phyloP scores from a whole-genome alignment of 2,797 vertebrate genomes.

The Coreius guichenoti region DNA sequence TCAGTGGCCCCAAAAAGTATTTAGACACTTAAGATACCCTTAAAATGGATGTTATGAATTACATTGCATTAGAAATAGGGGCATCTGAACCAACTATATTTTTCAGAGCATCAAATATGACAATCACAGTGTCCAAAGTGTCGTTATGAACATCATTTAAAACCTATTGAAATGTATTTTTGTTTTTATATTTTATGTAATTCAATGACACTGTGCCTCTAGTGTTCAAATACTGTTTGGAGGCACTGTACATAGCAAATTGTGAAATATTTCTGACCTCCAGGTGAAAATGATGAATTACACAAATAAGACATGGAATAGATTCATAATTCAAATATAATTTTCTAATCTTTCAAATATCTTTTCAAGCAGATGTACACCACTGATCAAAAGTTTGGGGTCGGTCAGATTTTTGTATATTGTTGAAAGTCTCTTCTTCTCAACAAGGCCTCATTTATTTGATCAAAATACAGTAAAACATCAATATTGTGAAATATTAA shows the following conservation, averaged over 20 bases:
- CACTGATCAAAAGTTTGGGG: neutral
- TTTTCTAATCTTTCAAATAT: neutral
- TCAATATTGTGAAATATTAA: neutral
- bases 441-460: neutral
- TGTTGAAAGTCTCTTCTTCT: neutral
- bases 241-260: neutral
- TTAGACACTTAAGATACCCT: neutral
- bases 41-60: neutral
- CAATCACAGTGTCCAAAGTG: neutral
- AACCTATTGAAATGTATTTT: neutral
- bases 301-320: neutral
- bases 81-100: neutral
- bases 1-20: neutral
- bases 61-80: neutral
- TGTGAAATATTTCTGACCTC: conserved; percentile 18
- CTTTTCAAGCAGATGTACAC: neutral
- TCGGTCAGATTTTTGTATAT: neutral
- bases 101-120: neutral
- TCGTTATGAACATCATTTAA: neutral
- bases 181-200: neutral
- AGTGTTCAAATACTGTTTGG: neutral
- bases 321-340: neutral
- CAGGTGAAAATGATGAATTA: neutral
- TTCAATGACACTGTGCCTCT: neutral
- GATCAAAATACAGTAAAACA: neutral